Evolutionary conservation across 37 sponge, comb jelly and placozoan species (phyloP).

Genomic region (Cliona cf. orientalis): DNA sequence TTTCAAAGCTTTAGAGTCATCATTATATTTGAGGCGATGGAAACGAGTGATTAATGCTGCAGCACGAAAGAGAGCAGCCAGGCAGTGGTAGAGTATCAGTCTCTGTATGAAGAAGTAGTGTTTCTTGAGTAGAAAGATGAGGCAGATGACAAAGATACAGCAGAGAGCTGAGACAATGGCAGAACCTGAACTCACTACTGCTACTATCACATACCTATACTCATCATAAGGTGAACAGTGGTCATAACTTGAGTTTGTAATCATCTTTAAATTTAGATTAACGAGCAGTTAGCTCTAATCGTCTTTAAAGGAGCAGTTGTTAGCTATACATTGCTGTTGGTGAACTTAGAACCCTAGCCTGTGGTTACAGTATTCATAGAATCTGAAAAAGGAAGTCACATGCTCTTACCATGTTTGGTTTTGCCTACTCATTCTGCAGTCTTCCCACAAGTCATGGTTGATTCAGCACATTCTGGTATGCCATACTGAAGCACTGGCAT

Average conservation of each 20-base stretch:
- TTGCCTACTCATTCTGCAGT: too few species aligned
- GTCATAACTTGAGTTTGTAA: too few species aligned
- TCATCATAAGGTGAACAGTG: constrained; percentile 12
- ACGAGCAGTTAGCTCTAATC: neutral
- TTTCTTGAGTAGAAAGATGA: constrained; percentile 77
- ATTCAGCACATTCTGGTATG: too few species aligned
- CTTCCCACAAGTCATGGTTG: too few species aligned
- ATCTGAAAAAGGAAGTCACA: too few species aligned
- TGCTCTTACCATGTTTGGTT: too few species aligned
- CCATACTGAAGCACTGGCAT: too few species aligned
- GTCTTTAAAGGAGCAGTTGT: neutral
- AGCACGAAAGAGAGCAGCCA: too few species aligned
- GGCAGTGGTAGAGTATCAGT: constrained; percentile 69
- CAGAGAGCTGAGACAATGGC: constrained; percentile 17
- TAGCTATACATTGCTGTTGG: neutral
- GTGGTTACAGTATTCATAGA: too few species aligned
- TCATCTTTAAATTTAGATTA: too few species aligned
- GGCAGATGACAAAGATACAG: constrained; percentile 40
- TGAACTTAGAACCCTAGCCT: neutral
- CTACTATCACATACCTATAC: neutral
- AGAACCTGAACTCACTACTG: neutral
- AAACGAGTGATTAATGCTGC: too few species aligned
- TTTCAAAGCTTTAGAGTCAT: neutral
- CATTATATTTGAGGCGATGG: constrained; percentile 28
- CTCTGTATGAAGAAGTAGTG: constrained; percentile 69